phyloP scores from a whole-genome alignment of 1,140 invertebrate species.

The Eupristina koningsbergeri region DNA sequence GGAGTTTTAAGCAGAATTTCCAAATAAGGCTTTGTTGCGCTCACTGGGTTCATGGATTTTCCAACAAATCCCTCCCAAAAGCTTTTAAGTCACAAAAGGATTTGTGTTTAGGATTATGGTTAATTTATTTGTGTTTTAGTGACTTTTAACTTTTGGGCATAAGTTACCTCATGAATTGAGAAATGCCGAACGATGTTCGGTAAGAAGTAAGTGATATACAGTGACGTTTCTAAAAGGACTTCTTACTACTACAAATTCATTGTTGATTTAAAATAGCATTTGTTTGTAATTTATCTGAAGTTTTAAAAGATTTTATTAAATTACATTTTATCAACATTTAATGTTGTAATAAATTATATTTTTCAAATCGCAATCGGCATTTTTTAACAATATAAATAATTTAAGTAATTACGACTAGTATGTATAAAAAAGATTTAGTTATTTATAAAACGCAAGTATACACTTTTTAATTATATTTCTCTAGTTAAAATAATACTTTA shows the following conservation, averaged over 20 bases:
- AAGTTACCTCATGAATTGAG: constrained; percentile 37
- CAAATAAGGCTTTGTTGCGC: constrained; percentile 50
- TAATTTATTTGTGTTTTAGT: constrained; percentile 53
- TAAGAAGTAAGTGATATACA: not conserved
- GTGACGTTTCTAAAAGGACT: not conserved
- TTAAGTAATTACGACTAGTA: no score
- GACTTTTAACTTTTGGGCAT: constrained; percentile 49
- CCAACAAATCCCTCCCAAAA: constrained; percentile 38
- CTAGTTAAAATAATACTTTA: no score
- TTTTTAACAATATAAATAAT: no score
- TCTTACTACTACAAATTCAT: not conserved
- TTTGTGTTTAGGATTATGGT: constrained; percentile 51
- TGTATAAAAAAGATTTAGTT: no score
- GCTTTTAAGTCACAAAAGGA: constrained; percentile 53
- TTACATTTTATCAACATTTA: no score
- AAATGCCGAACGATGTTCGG: constrained; percentile 7
- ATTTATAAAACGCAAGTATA: no score
- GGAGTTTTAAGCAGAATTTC: constrained; percentile 47
- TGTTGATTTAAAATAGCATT: not conserved
- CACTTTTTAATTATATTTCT: no score
- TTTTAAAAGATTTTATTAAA: not conserved
- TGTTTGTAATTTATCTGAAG: not conserved
- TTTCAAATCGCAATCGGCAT: no score
- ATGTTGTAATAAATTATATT: no score
- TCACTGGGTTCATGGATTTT: constrained; percentile 24